phyloP scores from a whole-genome alignment of 2,888 invertebrate genomes.

The Neuroscelio doddi region DNA sequence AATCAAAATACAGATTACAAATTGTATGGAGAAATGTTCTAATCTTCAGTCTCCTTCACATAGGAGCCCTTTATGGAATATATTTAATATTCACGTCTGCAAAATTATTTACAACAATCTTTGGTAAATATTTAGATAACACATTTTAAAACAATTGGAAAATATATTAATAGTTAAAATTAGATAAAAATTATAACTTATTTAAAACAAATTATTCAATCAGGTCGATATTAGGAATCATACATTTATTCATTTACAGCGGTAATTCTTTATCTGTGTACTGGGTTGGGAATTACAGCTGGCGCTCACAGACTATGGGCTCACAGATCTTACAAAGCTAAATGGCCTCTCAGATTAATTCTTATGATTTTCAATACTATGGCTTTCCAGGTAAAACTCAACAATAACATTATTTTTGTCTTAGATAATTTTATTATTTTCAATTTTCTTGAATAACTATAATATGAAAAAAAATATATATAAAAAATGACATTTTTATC shows the following conservation, averaged over 20 bases:
- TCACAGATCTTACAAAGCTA: conserved; percentile 96
- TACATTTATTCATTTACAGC: conserved; percentile 77
- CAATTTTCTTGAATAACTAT: too few relatives aligned
- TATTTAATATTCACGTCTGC: conserved; percentile 84
- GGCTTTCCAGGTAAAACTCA: conserved; percentile 86
- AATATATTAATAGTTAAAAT: conserved; percentile 4
- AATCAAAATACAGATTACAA: conserved; percentile 43
- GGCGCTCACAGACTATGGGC: conserved; percentile 98
- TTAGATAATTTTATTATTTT: too few relatives aligned
- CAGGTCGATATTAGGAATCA: too few relatives aligned
- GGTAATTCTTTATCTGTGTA: conserved; percentile 80
- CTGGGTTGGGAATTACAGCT: conserved; percentile 95
- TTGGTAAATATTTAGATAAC: conserved; percentile 81
- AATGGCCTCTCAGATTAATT: conserved; percentile 87
- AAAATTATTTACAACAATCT: conserved; percentile 80
- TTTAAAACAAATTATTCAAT: too few relatives aligned
- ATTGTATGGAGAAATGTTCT: conserved; percentile 89
- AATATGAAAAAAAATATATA: too few relatives aligned
- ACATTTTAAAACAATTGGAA: too few relatives aligned
- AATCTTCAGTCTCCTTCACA: conserved; percentile 84
- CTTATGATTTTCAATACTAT: conserved; percentile 89
- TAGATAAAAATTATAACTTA: too few relatives aligned
- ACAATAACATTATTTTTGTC: conserved; percentile 9
- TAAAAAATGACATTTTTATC: too few relatives aligned
- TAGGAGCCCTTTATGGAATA: conserved; percentile 83